These are phyloP conservation scores for Gambusia yucatana DNA, from an alignment of 2,797 vertebrate genomes.

Conservation along the genomic window DNA sequence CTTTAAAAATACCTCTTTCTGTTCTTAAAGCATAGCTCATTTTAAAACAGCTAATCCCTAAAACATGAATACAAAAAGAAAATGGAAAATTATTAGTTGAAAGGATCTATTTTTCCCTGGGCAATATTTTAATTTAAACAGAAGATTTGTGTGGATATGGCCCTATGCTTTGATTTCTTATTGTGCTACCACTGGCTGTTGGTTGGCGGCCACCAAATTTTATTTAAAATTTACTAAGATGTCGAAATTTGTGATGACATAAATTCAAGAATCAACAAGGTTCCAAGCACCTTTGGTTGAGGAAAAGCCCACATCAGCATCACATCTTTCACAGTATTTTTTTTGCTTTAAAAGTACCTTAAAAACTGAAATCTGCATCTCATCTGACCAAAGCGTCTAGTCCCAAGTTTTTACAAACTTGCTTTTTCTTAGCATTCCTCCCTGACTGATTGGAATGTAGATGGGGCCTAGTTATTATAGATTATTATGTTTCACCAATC, in stretches of 20 bases:
- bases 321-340: neutral
- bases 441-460: neutral
- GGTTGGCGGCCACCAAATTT: neutral
- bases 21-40: neutral
- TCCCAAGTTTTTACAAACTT: neutral
- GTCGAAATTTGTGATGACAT: neutral
- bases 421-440: neutral
- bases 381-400: neutral
- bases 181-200: too few species aligned
- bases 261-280: neutral
- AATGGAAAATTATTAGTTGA: neutral
- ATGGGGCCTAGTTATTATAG: neutral
- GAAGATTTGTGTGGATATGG: neutral
- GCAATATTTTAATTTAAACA: neutral
- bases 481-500: neutral
- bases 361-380: neutral
- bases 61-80: neutral
- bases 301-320: neutral
- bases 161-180: neutral
- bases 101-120: neutral
- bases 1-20: slow-evolving; percentile 23
- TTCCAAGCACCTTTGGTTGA: neutral
- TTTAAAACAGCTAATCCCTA: neutral
- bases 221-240: neutral
- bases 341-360: neutral